A percentile compares a stretch with the other conserved stretches of the same genome.
Conservation (phyloP, 2,888 invertebrate genomes). For the Diabrotica balteata region DNA sequence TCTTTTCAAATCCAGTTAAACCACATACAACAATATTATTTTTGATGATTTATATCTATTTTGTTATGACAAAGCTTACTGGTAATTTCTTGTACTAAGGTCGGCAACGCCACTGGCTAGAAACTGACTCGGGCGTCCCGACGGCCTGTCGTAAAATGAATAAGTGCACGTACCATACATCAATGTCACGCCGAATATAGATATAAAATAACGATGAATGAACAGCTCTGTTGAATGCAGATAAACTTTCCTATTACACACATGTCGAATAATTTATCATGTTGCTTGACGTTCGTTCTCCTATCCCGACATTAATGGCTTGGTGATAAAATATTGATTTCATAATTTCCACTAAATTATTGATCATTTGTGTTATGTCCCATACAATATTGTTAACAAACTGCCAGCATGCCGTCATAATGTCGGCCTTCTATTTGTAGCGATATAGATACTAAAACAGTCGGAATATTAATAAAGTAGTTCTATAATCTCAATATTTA, state of each 20-base stretch:
- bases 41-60: not conserved
- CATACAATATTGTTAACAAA: too few species aligned
- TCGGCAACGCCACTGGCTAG: constrained; percentile 29
- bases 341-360: constrained; percentile 30
- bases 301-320: constrained; percentile 40
- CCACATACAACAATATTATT: too few species aligned
- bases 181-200: constrained; percentile 61
- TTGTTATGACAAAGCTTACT: not conserved
- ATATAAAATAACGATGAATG: constrained; percentile 62
- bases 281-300: constrained; percentile 45
- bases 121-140: constrained; percentile 53
- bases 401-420: too few species aligned
- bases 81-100: not conserved
- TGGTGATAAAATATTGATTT: constrained; percentile 33
- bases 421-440: too few species aligned
- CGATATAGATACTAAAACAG: too few species aligned
- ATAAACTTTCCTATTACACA: constrained; percentile 62
- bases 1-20: too few species aligned
- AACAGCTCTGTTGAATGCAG: constrained; percentile 61
- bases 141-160: constrained; percentile 58
- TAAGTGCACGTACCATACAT: constrained; percentile 62
- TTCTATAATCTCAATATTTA: too few species aligned
- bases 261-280: constrained; percentile 60
- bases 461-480: too few species aligned
- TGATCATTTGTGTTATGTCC: constrained; percentile 8